Conservation (phyloP, 2,888 invertebrate species). For the Chironomus tentans region DNA sequence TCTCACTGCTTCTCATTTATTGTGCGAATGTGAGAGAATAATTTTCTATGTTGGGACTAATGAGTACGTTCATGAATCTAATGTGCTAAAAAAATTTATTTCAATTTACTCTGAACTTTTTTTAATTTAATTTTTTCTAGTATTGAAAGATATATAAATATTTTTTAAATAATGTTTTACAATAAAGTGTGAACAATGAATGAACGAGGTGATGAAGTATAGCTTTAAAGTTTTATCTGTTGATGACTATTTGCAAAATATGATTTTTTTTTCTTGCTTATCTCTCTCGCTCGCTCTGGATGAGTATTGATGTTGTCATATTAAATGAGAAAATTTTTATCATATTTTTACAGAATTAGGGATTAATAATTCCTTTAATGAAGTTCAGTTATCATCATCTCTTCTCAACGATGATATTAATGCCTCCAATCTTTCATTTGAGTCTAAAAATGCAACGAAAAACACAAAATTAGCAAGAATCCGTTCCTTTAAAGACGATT, state of each 20-base stretch:
- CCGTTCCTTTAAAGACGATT: slow-evolving; percentile 86
- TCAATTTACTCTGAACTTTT: neutral
- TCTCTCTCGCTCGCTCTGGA: neutral
- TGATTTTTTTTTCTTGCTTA: neutral
- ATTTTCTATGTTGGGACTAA: no score
- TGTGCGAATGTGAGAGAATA: no score
- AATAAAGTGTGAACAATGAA: neutral
- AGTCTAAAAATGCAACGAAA: neutral
- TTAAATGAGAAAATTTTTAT: neutral
- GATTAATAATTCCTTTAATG: neutral
- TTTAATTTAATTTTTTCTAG: neutral
- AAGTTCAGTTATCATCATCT: neutral
- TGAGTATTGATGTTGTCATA: neutral
- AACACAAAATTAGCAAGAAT: slow-evolving; percentile 74
- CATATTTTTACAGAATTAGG: neutral
- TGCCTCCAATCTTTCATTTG: neutral
- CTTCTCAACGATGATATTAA: neutral
- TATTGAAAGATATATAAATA: neutral
- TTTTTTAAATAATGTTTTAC: neutral
- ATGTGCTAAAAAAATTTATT: neutral
- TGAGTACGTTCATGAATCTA: no score
- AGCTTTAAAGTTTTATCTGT: neutral
- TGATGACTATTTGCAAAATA: neutral
- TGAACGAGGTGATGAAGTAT: neutral
- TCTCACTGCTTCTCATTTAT: no score